Evolutionary conservation across 30 jellyfish, hydroid and myxozoan genomes (phyloP), one percentile per base, ranked within the genome.

Genomic region (Calvadosia cruxmelitensis): DNA sequence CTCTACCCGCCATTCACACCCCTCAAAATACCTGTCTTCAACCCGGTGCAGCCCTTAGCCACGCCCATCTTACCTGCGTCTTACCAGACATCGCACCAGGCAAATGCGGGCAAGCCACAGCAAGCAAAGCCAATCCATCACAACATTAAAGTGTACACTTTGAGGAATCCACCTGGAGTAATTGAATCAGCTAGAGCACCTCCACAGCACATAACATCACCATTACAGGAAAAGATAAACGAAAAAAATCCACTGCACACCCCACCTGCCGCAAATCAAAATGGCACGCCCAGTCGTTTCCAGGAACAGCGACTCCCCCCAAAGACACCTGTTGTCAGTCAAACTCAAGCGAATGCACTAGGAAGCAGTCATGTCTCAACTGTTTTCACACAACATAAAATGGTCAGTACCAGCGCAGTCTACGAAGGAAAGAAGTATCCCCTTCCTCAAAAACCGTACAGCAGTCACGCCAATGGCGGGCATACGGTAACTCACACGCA

Each of bases 1-100:
- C 15, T 42, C 15, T 42, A 42, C 57, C 57, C 57, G 57, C 57
- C 57, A 42, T 42, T 42, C 20, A 42, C 57, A 42, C 57, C 57
- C 20, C 20, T 42, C 10, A 42, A 20, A 20, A 42, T 42, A 5
- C 57, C 57, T 42, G 57, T 10, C 10, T 42, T 5, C 20, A 42
- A 5, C 20, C 57, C 57, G 20, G 20, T 42, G 20, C 15, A 42
- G 20, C n/a, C n/a, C n/a, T n/a, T n/a, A n/a, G n/a, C n/a, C n/a
- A n/a, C n/a, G n/a, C n/a, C n/a, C n/a, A n/a, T n/a, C n/a, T n/a
- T n/a, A n/a, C n/a, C n/a, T n/a, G n/a, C n/a, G n/a, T n/a, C n/a
- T n/a, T n/a, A n/a, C n/a, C n/a, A n/a, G n/a, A 42, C 10, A 5
- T 5, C 57, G 20, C 10, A 5, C 20, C 15, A 10, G 10, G 57